Conservation (phyloP, 1,140 invertebrate species). For the Latrodectus geometricus region DNA sequence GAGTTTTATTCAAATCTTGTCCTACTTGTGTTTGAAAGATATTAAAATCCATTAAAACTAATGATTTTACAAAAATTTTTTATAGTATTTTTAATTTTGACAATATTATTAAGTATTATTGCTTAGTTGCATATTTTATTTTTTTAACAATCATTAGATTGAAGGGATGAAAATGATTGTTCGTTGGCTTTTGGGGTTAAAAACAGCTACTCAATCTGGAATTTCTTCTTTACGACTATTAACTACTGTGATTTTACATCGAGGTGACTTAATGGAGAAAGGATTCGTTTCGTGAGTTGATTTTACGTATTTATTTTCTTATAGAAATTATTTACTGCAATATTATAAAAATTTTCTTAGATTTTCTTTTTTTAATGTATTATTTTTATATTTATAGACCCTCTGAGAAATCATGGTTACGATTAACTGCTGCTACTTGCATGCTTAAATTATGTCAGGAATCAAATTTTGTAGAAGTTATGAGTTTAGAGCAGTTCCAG, state of each 20-base stretch:
- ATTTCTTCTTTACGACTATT: constrained; percentile 86
- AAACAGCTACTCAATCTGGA: constrained; percentile 69
- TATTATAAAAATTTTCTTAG: too few relatives aligned
- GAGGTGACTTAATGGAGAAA: constrained; percentile 82
- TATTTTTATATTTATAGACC: constrained; percentile 63
- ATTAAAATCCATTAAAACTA: too few relatives aligned
- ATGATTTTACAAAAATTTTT: too few relatives aligned
- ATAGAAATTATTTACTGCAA: too few relatives aligned
- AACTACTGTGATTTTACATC: constrained; percentile 88
- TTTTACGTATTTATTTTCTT: neutral
- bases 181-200: constrained; percentile 92
- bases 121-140: too few relatives aligned
- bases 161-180: constrained; percentile 97
- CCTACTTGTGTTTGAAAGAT: too few relatives aligned
- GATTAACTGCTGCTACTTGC: constrained; percentile 89
- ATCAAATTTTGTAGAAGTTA: constrained; percentile 87
- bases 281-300: constrained; percentile 69
- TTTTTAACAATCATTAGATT: constrained; percentile 68
- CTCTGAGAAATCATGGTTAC: constrained; percentile 89
- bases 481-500: constrained; percentile 94
- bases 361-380: too few relatives aligned
- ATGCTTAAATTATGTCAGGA: constrained; percentile 85
- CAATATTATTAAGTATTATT: too few relatives aligned
- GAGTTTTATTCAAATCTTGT: too few relatives aligned
- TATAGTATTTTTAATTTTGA: too few relatives aligned